These are phyloP conservation scores for Puffinus mauretanicus DNA, from an alignment of 2,113 vertebrate genomes.

Conservation along the genomic window DNA sequence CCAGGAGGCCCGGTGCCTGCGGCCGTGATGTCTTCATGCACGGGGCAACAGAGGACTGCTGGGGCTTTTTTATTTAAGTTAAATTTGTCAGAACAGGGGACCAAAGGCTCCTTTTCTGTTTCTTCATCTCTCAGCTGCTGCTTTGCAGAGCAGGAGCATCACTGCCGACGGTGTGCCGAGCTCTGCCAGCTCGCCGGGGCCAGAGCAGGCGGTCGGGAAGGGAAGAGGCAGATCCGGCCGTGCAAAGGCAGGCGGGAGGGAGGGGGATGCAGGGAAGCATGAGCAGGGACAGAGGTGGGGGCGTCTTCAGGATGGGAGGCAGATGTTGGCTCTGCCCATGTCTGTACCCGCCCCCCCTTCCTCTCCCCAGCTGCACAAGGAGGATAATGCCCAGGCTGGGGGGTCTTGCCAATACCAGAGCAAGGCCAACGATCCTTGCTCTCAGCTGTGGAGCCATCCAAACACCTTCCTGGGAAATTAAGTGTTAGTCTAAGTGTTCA, in stretches of 20 bases:
- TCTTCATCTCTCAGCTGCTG: background rate
- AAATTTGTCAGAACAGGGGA: background rate
- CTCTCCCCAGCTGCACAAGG: background rate
- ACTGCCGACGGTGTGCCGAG: background rate
- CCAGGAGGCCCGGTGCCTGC: background rate
- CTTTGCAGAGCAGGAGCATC: background rate
- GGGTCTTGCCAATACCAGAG: background rate
- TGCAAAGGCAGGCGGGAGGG: background rate
- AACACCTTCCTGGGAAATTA: background rate
- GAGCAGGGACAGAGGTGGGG: background rate
- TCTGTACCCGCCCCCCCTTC: background rate
- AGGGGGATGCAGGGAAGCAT: background rate
- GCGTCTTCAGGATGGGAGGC: background rate
- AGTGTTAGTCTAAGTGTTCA: background rate
- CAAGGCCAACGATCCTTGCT: background rate
- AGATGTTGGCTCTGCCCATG: background rate
- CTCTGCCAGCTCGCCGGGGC: background rate
- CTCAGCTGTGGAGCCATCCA: background rate
- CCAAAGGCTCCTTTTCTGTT: background rate
- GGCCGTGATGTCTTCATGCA: background rate
- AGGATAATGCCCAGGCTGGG: background rate
- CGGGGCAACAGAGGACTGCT: background rate
- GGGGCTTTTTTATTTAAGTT: background rate
- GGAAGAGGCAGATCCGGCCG: background rate
- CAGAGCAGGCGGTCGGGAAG: background rate